These are phyloP conservation scores for Xestoiulus laeticollis DNA, from an alignment of 2,888 invertebrate genomes.

Conservation along the genomic window DNA sequence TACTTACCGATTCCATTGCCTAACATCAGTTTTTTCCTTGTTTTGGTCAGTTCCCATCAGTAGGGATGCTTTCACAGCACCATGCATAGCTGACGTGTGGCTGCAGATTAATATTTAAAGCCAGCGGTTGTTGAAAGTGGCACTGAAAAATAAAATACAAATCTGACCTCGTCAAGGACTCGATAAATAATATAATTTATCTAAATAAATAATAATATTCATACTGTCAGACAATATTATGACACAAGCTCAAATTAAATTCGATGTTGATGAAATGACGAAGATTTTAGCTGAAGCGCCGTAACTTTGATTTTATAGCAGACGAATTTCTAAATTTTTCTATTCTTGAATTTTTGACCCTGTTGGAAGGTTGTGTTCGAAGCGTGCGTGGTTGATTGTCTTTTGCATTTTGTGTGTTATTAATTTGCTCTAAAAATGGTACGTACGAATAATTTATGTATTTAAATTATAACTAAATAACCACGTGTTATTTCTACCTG, in stretches of 20 bases:
- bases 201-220: not conserved
- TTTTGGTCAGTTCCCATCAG: slow-evolving; percentile 6
- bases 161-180: not conserved
- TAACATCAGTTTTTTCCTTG: slow-evolving; percentile 18
- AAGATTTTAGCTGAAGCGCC: not conserved
- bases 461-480: not conserved
- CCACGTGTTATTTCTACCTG: too few relatives aligned
- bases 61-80: slow-evolving; percentile 17
- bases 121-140: not conserved
- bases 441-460: not conserved
- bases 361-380: not conserved
- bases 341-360: not conserved
- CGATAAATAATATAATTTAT: not conserved
- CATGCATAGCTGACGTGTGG: not conserved
- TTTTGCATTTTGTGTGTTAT: too few relatives aligned
- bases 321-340: not conserved
- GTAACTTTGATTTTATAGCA: not conserved
- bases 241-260: not conserved
- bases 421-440: not conserved
- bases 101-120: not conserved
- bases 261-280: not conserved
- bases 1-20: slow-evolving; percentile 27
- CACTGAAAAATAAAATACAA: not conserved
- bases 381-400: not conserved
- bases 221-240: not conserved